These are phyloP conservation scores for Orgyia antiqua DNA, from an alignment of 2,888 invertebrate genomes.

Conservation along the genomic window DNA sequence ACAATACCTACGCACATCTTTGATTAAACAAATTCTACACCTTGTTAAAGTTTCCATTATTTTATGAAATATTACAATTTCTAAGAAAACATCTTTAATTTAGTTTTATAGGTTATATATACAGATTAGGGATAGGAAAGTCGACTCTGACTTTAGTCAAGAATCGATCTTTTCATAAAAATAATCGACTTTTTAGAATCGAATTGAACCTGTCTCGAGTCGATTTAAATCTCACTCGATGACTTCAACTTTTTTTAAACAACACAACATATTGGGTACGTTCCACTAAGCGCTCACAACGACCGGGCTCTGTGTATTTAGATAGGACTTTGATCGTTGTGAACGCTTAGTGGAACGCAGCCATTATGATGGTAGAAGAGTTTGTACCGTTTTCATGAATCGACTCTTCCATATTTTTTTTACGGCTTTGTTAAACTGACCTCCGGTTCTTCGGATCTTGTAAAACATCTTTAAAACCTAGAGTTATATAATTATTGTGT, in stretches of 20 bases:
- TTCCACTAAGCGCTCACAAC: conserved; percentile 1
- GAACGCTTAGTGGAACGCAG: background rate
- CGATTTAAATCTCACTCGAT: conserved; percentile 1
- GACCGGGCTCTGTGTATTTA: conserved; percentile 1
- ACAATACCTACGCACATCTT: no score
- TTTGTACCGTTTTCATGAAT: conserved; percentile 1
- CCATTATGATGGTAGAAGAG: background rate
- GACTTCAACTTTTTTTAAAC: conserved; percentile 1
- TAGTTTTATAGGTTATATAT: no score
- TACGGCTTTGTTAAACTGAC: conserved; percentile 1
- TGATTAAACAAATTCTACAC: no score
- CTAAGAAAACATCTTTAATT: no score
- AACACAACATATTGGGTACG: background rate
- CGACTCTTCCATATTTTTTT: conserved; percentile 1
- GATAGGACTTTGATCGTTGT: background rate
- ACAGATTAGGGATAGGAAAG: no score
- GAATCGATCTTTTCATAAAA: background rate
- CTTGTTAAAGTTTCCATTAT: no score
- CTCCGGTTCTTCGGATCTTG: background rate
- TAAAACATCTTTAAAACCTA: no score
- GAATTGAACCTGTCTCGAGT: conserved; percentile 1
- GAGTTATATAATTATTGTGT: no score
- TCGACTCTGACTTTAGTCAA: conserved; percentile 1
- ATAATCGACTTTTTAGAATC: conserved; percentile 1
- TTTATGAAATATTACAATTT: no score